Evolutionary conservation across 2,113 vertebrate genomes (phyloP).

Genomic region (Gnathonemus echidnorhynchus): DNA sequence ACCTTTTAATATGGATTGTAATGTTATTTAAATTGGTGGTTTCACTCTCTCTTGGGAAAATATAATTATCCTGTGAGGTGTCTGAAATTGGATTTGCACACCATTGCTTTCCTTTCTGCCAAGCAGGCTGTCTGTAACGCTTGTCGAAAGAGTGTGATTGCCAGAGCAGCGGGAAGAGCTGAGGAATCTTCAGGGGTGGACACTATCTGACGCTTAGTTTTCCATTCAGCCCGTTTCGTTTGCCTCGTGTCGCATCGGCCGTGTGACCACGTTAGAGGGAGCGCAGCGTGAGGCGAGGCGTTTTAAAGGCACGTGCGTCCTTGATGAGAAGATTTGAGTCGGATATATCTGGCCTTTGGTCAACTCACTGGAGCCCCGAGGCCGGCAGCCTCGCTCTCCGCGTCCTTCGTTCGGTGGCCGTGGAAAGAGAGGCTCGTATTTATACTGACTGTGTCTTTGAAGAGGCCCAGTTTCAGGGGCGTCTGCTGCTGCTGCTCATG

Average conservation of each 20-base stretch:
- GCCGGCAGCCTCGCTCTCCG: neutral
- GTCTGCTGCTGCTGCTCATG: neutral
- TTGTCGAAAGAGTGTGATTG: neutral
- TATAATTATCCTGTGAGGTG: neutral
- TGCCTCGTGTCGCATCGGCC: neutral
- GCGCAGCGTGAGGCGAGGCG: neutral
- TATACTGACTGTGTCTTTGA: constrained; percentile 7
- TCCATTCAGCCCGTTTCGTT: neutral
- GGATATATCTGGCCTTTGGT: neutral
- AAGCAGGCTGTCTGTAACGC: neutral
- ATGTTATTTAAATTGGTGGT: neutral
- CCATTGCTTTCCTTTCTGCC: neutral
- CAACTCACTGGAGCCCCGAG: neutral
- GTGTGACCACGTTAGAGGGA: neutral
- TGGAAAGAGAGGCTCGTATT: constrained; percentile 6
- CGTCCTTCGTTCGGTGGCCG: neutral
- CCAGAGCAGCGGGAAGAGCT: neutral
- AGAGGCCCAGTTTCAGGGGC: constrained; percentile 7
- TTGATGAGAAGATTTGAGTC: neutral
- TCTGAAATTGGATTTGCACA: neutral
- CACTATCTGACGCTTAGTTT: neutral
- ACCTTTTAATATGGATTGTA: neutral
- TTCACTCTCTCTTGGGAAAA: neutral
- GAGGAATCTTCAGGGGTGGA: neutral
- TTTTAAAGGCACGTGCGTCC: neutral